phyloP scores from a whole-genome alignment of 1,140 invertebrate species.

The Bombus ignitus region DNA sequence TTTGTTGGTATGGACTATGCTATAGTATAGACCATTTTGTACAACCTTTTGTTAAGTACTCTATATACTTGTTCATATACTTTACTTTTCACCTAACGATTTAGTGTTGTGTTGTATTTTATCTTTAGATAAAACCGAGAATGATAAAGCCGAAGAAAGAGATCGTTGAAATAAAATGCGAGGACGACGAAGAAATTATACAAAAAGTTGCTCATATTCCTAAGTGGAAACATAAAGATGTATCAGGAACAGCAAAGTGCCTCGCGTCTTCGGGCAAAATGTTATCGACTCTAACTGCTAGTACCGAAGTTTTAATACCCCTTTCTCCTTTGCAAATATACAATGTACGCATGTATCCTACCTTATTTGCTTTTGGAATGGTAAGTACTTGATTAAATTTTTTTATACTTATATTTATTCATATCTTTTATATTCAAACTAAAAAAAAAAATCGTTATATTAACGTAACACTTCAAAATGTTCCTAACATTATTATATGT shows the following conservation, averaged over 20 bases:
- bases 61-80: not conserved
- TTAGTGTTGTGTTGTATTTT: not conserved
- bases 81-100: not conserved
- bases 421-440: not conserved
- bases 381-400: slow-evolving; percentile 50
- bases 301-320: slow-evolving; percentile 59
- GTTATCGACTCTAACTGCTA: not conserved
- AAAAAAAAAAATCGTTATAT: too few relatives aligned
- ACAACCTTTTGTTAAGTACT: too few relatives aligned
- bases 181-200: slow-evolving; percentile 15
- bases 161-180: not conserved
- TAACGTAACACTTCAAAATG: not conserved
- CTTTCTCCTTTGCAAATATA: slow-evolving; percentile 74
- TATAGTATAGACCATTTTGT: too few relatives aligned
- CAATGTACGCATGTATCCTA: slow-evolving; percentile 71
- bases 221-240: slow-evolving; percentile 22
- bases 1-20: too few relatives aligned
- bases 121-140: not conserved
- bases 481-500: not conserved
- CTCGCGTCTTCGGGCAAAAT: not conserved
- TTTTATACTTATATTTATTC: not conserved
- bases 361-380: slow-evolving; percentile 67
- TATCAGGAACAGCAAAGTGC: slow-evolving; percentile 1
- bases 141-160: not conserved
- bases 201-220: not conserved